Evolutionary conservation across 2,888 invertebrate species (phyloP).

Genomic region (Nomada goodeniana): DNA sequence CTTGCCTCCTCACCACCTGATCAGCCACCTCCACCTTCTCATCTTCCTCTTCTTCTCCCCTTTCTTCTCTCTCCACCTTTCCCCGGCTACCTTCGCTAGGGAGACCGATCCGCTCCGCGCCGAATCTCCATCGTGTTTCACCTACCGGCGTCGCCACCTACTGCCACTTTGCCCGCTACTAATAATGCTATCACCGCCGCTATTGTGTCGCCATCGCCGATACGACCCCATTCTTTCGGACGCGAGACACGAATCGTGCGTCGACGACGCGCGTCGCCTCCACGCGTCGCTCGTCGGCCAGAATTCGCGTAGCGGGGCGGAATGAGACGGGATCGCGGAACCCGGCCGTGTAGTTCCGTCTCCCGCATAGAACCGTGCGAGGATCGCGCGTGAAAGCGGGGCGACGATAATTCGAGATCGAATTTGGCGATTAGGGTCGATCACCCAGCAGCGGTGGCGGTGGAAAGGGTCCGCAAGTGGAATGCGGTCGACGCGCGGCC

Average conservation of each 20-base stretch:
- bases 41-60: constrained; percentile 48
- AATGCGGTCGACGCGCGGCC: constrained; percentile 76
- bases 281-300: no score
- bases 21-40: constrained; percentile 68
- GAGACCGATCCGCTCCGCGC: constrained; percentile 69
- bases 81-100: constrained; percentile 50
- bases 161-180: constrained; percentile 56
- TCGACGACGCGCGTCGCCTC: not conserved
- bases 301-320: no score
- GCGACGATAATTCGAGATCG: constrained; percentile 47
- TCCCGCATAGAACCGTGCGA: constrained; percentile 12
- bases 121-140: constrained; percentile 72
- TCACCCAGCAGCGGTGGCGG: constrained; percentile 53
- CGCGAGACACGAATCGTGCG: not conserved
- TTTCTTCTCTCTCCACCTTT: constrained; percentile 47
- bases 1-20: constrained; percentile 73
- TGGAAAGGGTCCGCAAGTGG: constrained; percentile 73
- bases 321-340: not conserved
- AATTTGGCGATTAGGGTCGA: constrained; percentile 65
- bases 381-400: constrained; percentile 25
- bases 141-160: constrained; percentile 65
- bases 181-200: constrained; percentile 47
- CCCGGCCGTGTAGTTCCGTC: not conserved
- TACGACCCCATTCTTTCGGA: not conserved
- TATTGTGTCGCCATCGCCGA: constrained; percentile 31